Percentiles rank a stretch among this genome's conserved stretches.
phyloP scores from a whole-genome alignment of 2,113 vertebrate species.

The Lynx canadensis region DNA sequence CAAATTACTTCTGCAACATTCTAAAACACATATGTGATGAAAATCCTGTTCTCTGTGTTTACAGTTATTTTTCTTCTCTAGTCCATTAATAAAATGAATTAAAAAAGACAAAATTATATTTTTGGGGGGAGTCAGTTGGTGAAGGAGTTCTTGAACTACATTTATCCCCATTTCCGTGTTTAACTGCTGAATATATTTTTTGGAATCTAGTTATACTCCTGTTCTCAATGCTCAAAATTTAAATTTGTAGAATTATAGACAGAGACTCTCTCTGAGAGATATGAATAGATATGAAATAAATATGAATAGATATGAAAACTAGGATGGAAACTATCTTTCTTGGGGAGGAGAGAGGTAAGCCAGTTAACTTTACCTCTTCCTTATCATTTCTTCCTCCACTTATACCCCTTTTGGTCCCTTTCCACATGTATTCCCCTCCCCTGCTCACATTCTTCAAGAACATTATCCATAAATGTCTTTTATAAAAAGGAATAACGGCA shows the following conservation, averaged over 20 bases:
- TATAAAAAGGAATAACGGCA: not conserved
- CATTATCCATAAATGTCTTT: not conserved
- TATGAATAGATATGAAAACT: not conserved
- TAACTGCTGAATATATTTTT: conserved; percentile 12
- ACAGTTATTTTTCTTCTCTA: not conserved
- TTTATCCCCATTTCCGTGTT: not conserved
- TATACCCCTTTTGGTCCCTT: not conserved
- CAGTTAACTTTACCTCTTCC: not conserved
- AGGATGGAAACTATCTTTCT: not conserved
- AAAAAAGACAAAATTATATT: not conserved
- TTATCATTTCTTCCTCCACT: not conserved
- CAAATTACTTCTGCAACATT: not conserved
- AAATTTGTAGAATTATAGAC: not conserved
- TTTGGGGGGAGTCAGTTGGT: not conserved
- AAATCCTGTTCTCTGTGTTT: not conserved
- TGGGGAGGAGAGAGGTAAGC: not conserved
- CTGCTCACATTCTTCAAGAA: not conserved
- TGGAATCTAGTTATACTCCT: not conserved
- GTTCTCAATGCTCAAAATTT: not conserved
- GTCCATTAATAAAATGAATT: not conserved
- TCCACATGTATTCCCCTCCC: not conserved
- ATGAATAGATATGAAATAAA: no score
- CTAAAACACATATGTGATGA: conserved; percentile 7
- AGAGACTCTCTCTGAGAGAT: not conserved
- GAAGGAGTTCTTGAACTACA: not conserved